These are phyloP conservation scores for Melangyna quadrimaculata DNA, from an alignment of 2,888 invertebrate species.

Conservation along the genomic window DNA sequence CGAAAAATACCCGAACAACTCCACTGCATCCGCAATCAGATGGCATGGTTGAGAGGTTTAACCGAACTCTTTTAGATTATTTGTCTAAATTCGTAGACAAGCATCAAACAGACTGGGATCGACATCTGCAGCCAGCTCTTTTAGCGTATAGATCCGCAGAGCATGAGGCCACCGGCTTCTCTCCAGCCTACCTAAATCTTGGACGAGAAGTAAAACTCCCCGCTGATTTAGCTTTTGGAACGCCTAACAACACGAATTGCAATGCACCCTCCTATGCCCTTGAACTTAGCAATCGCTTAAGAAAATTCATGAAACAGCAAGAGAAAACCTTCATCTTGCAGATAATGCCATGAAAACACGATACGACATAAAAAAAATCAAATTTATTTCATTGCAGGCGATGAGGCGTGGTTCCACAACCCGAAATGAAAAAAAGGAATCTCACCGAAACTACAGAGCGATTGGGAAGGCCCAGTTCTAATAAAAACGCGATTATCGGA, in stretches of 20 bases:
- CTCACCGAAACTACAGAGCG: not conserved
- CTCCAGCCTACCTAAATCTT: not conserved
- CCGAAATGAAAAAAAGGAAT: not conserved
- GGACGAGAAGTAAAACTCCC: not conserved
- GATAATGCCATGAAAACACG: not conserved
- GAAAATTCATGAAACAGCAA: not conserved
- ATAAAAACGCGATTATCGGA: not conserved
- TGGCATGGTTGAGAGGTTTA: constrained; percentile 16
- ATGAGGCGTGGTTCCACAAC: not conserved
- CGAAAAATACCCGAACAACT: not conserved
- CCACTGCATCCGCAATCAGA: not conserved
- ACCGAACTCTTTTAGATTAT: not conserved
- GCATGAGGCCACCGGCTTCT: not conserved
- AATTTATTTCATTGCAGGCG: not conserved
- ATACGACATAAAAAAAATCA: not conserved
- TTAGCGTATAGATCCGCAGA: not conserved
- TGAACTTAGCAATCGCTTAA: not conserved
- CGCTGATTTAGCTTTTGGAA: not conserved
- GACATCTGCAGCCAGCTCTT: not conserved
- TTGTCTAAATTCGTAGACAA: not conserved
- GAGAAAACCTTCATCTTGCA: not conserved
- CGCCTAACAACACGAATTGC: not conserved
- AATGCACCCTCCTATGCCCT: not conserved
- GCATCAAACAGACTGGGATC: constrained; percentile 12
- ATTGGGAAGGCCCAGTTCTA: not conserved